Evolutionary conservation across 2,797 vertebrate genomes (phyloP).

Genomic region (Microcaecilia unicolor): DNA sequence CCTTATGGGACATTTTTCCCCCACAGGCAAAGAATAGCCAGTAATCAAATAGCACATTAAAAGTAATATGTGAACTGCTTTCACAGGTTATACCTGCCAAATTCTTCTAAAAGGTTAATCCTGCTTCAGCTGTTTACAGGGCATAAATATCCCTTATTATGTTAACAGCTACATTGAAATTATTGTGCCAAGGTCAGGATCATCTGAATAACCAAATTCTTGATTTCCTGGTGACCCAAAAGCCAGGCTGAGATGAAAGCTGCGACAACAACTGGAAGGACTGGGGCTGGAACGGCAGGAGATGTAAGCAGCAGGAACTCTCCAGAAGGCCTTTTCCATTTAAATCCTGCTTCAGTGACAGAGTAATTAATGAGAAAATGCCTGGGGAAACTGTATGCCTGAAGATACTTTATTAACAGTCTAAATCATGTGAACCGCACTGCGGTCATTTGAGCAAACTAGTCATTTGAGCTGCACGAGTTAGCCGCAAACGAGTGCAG

Average conservation of each 20-base stretch:
- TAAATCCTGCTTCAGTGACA: too few species aligned
- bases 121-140: slow-evolving; percentile 13
- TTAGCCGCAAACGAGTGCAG: too few species aligned
- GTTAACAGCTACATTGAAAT: slow-evolving; percentile 12
- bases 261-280: slow-evolving; percentile 13
- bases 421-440: too few species aligned
- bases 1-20: too few species aligned
- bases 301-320: not conserved
- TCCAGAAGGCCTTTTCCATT: too few species aligned
- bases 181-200: slow-evolving; percentile 26
- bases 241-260: slow-evolving; percentile 7
- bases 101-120: not conserved
- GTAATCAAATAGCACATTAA: not conserved
- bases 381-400: too few species aligned
- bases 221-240: too few species aligned
- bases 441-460: too few species aligned
- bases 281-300: slow-evolving; percentile 1
- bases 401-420: too few species aligned
- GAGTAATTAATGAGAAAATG: too few species aligned
- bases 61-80: not conserved
- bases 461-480: too few species aligned
- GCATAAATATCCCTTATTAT: not conserved
- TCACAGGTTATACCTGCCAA: too few species aligned
- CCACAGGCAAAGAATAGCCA: not conserved
- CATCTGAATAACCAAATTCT: slow-evolving; percentile 4